phyloP scores from a whole-genome alignment of 2,113 vertebrate species.

The Phylloscopus trochiloides region DNA sequence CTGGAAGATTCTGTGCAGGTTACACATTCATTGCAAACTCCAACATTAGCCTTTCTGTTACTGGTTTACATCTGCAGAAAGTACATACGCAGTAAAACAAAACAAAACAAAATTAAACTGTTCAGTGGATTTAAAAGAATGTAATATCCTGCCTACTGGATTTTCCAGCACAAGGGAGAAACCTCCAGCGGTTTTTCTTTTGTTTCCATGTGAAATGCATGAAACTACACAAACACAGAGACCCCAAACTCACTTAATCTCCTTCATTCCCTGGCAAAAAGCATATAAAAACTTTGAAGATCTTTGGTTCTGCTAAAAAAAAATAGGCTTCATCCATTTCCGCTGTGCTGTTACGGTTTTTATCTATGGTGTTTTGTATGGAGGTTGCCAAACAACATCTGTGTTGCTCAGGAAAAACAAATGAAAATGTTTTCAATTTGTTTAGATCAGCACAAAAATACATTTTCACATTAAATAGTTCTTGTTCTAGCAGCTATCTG shows the following conservation, averaged over 20 bases:
- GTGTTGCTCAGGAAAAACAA: conserved; percentile 48
- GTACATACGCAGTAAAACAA: not conserved
- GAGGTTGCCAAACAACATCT: conserved; percentile 59
- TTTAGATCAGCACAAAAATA: conserved; percentile 50
- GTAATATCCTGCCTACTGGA: not conserved
- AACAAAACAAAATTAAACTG: not conserved
- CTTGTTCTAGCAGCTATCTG: conserved; percentile 31
- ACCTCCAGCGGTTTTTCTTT: not conserved
- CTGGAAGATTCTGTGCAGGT: fast-evolving
- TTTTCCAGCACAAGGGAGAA: not conserved
- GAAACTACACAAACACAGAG: conserved; percentile 1
- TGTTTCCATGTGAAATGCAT: not conserved
- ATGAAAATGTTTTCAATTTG: conserved; percentile 34
- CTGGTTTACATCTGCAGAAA: not conserved
- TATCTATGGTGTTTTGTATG: conserved; percentile 39
- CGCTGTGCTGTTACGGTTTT: conserved; percentile 26
- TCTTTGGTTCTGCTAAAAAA: conserved; percentile 20
- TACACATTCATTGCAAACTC: not conserved
- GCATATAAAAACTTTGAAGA: not conserved
- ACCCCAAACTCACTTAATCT: conserved; percentile 11
- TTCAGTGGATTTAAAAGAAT: not conserved
- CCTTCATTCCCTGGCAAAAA: conserved; percentile 11
- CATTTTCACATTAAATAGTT: not conserved
- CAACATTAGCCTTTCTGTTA: not conserved
- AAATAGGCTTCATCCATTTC: conserved; percentile 18